These are phyloP conservation scores for Antechinus stuartii DNA, from an alignment of 2,113 vertebrate species.

Conservation along the genomic window DNA sequence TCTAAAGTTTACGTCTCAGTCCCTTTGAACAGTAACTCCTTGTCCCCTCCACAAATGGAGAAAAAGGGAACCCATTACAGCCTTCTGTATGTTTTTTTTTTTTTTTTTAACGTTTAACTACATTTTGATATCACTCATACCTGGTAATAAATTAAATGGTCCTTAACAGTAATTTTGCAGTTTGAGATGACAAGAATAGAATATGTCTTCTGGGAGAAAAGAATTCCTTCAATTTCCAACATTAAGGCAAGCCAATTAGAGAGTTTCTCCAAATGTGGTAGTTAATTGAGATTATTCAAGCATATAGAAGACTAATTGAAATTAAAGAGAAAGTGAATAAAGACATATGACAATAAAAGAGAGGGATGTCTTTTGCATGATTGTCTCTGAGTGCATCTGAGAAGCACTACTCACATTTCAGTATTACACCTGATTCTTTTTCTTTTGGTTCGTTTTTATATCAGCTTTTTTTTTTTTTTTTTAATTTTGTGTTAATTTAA, in stretches of 20 bases:
- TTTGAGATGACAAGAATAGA: neutral
- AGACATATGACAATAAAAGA: neutral
- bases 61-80: neutral
- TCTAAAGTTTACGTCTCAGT: neutral
- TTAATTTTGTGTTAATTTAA: constrained; percentile 86
- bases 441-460: constrained; percentile 74
- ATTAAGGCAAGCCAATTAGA: neutral
- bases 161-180: neutral
- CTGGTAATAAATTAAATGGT: neutral
- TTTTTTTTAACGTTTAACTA: neutral
- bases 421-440: too few species aligned
- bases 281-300: neutral
- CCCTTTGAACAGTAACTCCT: neutral
- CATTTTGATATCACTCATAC: neutral
- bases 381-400: neutral
- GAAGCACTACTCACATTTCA: neutral
- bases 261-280: neutral
- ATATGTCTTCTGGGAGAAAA: neutral
- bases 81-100: neutral
- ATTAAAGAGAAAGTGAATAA: neutral
- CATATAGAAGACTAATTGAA: neutral
- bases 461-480: constrained; percentile 84
- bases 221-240: neutral
- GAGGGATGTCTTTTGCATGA: neutral
- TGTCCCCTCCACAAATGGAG: neutral